These are phyloP conservation scores for Lithophane leautieri DNA, from an alignment of 2,888 invertebrate species.

Conservation along the genomic window DNA sequence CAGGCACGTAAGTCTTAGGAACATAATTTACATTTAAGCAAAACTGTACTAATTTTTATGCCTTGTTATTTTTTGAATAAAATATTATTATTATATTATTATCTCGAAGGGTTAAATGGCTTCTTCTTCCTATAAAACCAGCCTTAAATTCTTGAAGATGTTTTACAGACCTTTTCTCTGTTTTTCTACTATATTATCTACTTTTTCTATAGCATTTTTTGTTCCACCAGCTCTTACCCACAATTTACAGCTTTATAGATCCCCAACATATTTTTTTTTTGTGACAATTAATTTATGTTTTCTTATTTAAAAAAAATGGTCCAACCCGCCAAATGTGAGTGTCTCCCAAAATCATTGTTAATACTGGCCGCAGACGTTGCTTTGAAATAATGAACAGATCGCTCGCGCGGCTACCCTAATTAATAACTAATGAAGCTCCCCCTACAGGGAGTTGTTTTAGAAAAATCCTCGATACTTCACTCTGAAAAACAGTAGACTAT, in stretches of 20 bases:
- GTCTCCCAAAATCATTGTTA: constrained; percentile 71
- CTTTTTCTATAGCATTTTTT: background rate
- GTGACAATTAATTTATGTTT: background rate
- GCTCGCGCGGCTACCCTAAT: constrained; percentile 76
- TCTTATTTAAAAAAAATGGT: background rate
- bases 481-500: constrained; percentile 38
- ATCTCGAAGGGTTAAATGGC: constrained; percentile 24
- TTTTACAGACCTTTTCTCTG: background rate
- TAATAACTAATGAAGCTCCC: constrained; percentile 80
- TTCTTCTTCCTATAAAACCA: constrained; percentile 23
- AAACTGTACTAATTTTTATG: too few species aligned
- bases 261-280: background rate
- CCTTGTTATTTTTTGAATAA: too few species aligned
- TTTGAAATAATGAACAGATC: constrained; percentile 82
- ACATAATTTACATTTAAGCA: too few species aligned
- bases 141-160: background rate
- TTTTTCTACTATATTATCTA: background rate
- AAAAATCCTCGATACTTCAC: constrained; percentile 67
- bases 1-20: too few species aligned
- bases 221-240: too few species aligned
- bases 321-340: constrained; percentile 51
- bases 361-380: constrained; percentile 76
- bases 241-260: background rate
- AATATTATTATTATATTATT: too few species aligned
- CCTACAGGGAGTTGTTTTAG: constrained; percentile 61